phyloP scores from a whole-genome alignment of 1,140 invertebrate genomes.

The Solenopsis fugax region DNA sequence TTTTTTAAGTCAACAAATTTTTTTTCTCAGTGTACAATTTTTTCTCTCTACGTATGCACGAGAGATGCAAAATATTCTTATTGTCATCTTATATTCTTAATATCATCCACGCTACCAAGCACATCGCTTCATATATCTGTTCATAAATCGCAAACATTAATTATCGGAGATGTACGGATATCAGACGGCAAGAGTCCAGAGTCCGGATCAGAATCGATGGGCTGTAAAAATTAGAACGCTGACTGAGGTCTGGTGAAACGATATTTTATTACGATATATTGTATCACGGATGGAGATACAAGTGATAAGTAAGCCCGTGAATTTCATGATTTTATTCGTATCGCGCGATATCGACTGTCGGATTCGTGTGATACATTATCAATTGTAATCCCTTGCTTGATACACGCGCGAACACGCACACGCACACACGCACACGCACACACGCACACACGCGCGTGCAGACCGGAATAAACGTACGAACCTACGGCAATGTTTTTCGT shows the following conservation, averaged over 20 bases:
- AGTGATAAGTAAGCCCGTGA: constrained; percentile 6
- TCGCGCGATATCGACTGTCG: constrained; percentile 40
- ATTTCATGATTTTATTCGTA: constrained; percentile 34
- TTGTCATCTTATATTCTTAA: background rate
- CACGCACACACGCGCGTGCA: background rate
- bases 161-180: constrained; percentile 5
- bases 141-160: constrained; percentile 34
- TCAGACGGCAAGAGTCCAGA: background rate
- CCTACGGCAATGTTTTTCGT: constrained; percentile 21
- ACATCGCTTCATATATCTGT: background rate
- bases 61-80: background rate
- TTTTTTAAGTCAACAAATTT: no score
- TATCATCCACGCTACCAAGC: background rate
- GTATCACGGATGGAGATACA: constrained; percentile 7
- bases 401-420: background rate
- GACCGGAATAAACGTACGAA: constrained; percentile 1
- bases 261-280: constrained; percentile 34
- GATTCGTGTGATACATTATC: constrained; percentile 29
- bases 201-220: background rate
- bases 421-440: no score
- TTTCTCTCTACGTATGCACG: no score
- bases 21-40: no score
- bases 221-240: background rate
- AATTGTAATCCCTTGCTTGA: constrained; percentile 28
- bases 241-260: background rate